These are phyloP conservation scores for Melikaiella ostensackeni DNA, from an alignment of 2,888 invertebrate species.

Conservation along the genomic window DNA sequence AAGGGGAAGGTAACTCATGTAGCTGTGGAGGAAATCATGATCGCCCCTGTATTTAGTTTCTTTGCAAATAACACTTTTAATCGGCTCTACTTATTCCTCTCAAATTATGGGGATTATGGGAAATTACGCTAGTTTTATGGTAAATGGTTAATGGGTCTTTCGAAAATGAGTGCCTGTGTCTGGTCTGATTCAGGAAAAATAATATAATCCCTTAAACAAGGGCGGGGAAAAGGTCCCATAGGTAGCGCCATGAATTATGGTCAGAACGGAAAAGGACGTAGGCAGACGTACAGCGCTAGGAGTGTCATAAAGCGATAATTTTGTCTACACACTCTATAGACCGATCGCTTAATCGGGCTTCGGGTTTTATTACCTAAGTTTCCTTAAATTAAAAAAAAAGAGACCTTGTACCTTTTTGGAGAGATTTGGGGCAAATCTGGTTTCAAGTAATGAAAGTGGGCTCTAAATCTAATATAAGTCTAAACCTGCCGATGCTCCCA, in stretches of 20 bases:
- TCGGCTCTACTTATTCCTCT: background rate
- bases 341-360: constrained; percentile 18
- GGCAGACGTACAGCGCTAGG: no score
- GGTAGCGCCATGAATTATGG: constrained; percentile 14
- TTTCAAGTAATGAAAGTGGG: constrained; percentile 18
- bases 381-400: constrained; percentile 13
- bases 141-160: background rate
- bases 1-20: no score
- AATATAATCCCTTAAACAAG: background rate
- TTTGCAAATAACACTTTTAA: background rate
- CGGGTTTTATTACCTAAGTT: constrained; percentile 17
- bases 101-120: background rate
- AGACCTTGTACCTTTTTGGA: background rate
- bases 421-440: background rate
- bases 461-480: background rate
- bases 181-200: background rate
- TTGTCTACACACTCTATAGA: background rate
- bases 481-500: constrained; percentile 5
- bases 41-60: no score
- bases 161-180: background rate
- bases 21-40: no score
- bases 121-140: background rate
- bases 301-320: constrained; percentile 27
- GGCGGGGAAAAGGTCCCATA: constrained; percentile 1
- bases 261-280: constrained; percentile 3